Base-by-base conservation (phyloP, 2,888 invertebrate species). In the Pycnomerus fuliginosus region DNA sequence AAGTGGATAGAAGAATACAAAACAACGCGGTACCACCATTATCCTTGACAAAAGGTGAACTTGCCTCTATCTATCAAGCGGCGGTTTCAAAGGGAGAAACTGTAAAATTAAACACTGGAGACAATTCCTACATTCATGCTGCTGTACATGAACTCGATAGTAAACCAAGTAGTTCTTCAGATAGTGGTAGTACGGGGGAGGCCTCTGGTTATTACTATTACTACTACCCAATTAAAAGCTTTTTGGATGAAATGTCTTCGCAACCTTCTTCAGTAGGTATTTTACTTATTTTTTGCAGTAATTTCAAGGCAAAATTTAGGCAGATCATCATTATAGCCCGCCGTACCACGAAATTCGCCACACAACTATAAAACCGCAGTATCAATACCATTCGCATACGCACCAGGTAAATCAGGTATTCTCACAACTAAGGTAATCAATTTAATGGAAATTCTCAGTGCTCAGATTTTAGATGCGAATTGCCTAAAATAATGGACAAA, bases 201-300 rank as follows among this genome's bases (percentile, higher is more conserved):
- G 50, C 52, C 17, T 31, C 53, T 15, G 73, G 75, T 48, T 76
- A 75, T 60, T 74, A 74, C 53, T 79, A 78, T 55, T 77, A 78
- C 57, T 78, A 76, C 60, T 77, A 76, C 52, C 78, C 78, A 0
- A 58, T 77, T 33, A 75, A 76, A 52, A 74, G 72, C 41, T 75
- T 77, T 47, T 60, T 73, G 47, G 71, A 73, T 48, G 72, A 72
- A 46, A 47, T 68, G 40, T 48, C 64, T n/a, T 64, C 67, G 14
- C 59, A 64, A 30, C 32, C 48, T 31, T 44, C 50, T 16, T 36
- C 38, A 40, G 61, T 60, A 54, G 55, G 56, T 49, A 22, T 34
- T 5, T 43, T 45, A 20, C 4, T 31, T 11, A 15, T n/a, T 8
- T 27, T 5, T 27, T 8, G 7, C 11, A 4, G 7, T 5, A 8